These are phyloP conservation scores for Formica selysi DNA, from an alignment of 1,140 invertebrate species.

Conservation along the genomic window DNA sequence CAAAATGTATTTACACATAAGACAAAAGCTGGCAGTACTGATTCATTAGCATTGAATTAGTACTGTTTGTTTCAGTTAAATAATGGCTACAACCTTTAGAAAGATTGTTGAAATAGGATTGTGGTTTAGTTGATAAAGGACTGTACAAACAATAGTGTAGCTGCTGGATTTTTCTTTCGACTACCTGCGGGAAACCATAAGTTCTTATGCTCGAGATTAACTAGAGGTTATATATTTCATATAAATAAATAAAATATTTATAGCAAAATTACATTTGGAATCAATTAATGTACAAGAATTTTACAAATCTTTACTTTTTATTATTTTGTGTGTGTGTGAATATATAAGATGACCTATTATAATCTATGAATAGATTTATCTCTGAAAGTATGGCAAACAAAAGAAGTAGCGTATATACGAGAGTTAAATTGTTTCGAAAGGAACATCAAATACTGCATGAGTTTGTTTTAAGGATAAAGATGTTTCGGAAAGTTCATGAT, in stretches of 20 bases:
- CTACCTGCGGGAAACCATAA: constrained; percentile 10
- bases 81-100: constrained; percentile 77
- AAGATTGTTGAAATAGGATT: constrained; percentile 58
- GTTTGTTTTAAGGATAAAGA: too few relatives aligned
- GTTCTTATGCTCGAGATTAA: not conserved
- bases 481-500: too few relatives aligned
- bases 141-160: constrained; percentile 74
- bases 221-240: not conserved
- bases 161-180: constrained; percentile 58
- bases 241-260: not conserved
- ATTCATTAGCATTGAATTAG: constrained; percentile 86
- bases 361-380: too few relatives aligned
- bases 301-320: not conserved
- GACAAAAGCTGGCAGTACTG: constrained; percentile 51
- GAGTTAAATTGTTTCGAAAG: too few relatives aligned
- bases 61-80: constrained; percentile 81
- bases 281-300: not conserved
- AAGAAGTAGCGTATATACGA: too few relatives aligned
- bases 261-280: not conserved
- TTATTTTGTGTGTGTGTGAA: not conserved
- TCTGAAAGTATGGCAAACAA: too few relatives aligned
- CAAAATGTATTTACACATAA: constrained; percentile 48
- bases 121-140: constrained; percentile 80
- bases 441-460: too few relatives aligned
- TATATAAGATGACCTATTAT: too few relatives aligned